Evolutionary conservation across 2,888 invertebrate genomes (phyloP), one percentile per base, ranked within the genome.

Genomic region (Podabrus alpinus): DNA sequence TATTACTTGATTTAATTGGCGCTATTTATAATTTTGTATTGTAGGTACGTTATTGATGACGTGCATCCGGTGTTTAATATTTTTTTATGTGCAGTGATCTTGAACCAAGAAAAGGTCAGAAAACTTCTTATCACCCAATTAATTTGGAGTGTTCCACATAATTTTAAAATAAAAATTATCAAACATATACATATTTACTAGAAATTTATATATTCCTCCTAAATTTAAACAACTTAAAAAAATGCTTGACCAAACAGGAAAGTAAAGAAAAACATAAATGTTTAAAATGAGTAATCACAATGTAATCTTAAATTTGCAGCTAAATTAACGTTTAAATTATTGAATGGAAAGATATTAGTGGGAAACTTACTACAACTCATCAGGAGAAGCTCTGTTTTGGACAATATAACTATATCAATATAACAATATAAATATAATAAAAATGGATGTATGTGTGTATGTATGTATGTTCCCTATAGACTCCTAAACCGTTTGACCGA

Each of bases 61-160:
- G 45, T 45, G 17, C 21, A 64, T 64, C 62, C 62, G 62, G 62
- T 64, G 21, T 64, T 64, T 64, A 64, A 64, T 19, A 64, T 19
- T 64, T 64, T 64, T 64, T 64, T 64, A 64, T 64, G 21, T 19
- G 62, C 17, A 64, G n/a, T 64, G 62, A 21, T 64, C 62, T 64
- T 64, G 62, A 64, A 64, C 62, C 15, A 19, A 64, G 17, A 64
- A 64, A 19, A 64, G 62, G 62, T 64, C 62, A 64, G 62, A 17
- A 64, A 64, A 64, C 62, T 64, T 17, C 21, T 64, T 64, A 64
- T 64, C 62, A 19, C 62, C 62, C 62, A 64, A 64, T 64, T 64
- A 64, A 64, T 64, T 64, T 21, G 19, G 21, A 64, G 62, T 64
- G 62, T 64, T 64, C 62, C 62, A 19, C 21, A 21, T 64, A 64